Percentiles rank a stretch among this genome's conserved stretches.
Evolutionary conservation across 1,140 invertebrate genomes (phyloP).

Genomic region (Leucophenga varia): DNA sequence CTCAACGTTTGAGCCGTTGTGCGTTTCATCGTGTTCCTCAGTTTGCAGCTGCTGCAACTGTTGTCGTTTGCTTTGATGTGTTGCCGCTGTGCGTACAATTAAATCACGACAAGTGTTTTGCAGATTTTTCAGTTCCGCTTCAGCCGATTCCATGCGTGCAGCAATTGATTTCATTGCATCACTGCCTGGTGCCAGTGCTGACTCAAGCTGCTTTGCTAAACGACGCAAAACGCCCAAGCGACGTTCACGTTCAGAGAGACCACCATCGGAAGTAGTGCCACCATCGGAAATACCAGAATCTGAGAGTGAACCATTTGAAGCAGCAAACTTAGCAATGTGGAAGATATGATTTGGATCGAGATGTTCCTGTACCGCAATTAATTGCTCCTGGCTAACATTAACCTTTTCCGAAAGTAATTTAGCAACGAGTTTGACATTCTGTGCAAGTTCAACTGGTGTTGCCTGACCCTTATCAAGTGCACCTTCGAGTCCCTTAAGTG

Average conservation of each 20-base stretch:
- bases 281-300: constrained; percentile 78
- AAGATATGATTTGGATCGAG: constrained; percentile 49
- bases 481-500: constrained; percentile 64
- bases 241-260: constrained; percentile 71
- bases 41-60: constrained; percentile 18
- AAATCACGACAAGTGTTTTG: constrained; percentile 77
- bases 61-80: constrained; percentile 46
- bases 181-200: constrained; percentile 66
- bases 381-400: constrained; percentile 57
- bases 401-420: constrained; percentile 69
- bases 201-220: constrained; percentile 68
- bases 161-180: constrained; percentile 64
- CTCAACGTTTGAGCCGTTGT: no score
- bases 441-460: constrained; percentile 62
- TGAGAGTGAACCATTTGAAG: constrained; percentile 66
- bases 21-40: constrained; percentile 8
- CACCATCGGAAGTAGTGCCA: constrained; percentile 68
- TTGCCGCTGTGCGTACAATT: constrained; percentile 67
- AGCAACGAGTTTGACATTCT: constrained; percentile 68
- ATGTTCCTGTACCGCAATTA: constrained; percentile 45
- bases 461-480: constrained; percentile 64
- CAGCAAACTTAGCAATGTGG: constrained; percentile 51
- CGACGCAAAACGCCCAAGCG: constrained; percentile 67
- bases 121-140: constrained; percentile 73
- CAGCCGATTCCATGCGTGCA: constrained; percentile 75